phyloP scores from a whole-genome alignment of 2,888 invertebrate genomes.

The Hipparchia sbordonii region DNA sequence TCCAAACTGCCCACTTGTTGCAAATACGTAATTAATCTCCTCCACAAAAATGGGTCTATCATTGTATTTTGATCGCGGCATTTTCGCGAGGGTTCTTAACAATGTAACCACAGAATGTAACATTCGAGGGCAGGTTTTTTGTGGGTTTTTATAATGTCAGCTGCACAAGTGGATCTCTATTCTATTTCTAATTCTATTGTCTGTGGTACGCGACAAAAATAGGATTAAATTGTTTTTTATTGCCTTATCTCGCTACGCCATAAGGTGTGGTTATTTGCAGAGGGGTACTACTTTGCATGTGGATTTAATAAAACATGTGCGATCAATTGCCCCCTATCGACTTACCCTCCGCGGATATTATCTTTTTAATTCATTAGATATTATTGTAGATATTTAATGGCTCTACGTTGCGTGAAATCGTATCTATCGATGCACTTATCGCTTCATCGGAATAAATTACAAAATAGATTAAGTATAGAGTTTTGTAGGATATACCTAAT shows the following conservation, averaged over 20 bases:
- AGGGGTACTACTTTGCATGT: conserved; percentile 42
- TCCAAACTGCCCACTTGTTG: conserved; percentile 55
- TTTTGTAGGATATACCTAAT: conserved; percentile 32
- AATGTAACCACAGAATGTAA: conserved; percentile 44
- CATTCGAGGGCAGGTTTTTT: conserved; percentile 58
- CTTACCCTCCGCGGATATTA: conserved; percentile 55
- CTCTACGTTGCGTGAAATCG: conserved; percentile 70
- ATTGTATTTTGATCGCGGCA: conserved; percentile 37
- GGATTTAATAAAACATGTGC: conserved; percentile 48
- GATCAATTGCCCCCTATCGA: conserved; percentile 41
- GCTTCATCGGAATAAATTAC: conserved; percentile 55
- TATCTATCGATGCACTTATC: conserved; percentile 56
- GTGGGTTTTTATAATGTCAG: conserved; percentile 71
- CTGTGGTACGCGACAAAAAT: conserved; percentile 53
- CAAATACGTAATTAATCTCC: conserved; percentile 47
- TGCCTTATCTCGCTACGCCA: conserved; percentile 49
- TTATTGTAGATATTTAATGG: conserved; percentile 67
- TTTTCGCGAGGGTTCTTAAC: conserved; percentile 38
- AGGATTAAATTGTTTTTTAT: conserved; percentile 56
- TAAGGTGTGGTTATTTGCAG: conserved; percentile 32
- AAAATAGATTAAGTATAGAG: conserved; percentile 50
- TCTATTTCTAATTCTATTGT: conserved; percentile 52
- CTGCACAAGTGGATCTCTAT: conserved; percentile 68
- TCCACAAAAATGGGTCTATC: conserved; percentile 43
- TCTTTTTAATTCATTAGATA: conserved; percentile 71